These are phyloP conservation scores for Aegotheles bennettii DNA, from an alignment of 2,113 vertebrate species.

Conservation along the genomic window DNA sequence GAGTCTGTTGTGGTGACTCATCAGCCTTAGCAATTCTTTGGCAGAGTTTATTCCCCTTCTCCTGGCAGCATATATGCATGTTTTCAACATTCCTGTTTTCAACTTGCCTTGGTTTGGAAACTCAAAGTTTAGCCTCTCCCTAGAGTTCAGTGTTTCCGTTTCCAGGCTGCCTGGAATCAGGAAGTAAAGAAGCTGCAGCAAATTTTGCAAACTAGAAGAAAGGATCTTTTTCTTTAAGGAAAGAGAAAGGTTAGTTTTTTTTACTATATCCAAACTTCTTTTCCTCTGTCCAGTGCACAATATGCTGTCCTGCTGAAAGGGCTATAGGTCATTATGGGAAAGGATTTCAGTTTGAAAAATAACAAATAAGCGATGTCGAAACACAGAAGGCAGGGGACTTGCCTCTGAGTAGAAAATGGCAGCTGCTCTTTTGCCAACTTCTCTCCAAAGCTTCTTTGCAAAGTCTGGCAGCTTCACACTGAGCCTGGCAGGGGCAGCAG, in stretches of 20 bases:
- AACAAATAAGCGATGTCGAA: not conserved
- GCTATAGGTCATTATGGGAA: not conserved
- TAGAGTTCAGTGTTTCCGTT: conserved; percentile 50
- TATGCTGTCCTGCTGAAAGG: not conserved
- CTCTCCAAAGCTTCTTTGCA: not conserved
- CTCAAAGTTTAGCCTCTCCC: conserved; percentile 58
- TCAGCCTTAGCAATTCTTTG: conserved; percentile 37
- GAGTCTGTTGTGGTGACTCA: conserved; percentile 22
- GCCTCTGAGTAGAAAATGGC: conserved; percentile 19
- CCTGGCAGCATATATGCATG: not conserved
- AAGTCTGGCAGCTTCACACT: not conserved
- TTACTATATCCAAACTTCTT: not conserved
- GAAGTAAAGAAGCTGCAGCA: conserved; percentile 46
- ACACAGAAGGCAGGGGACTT: not conserved
- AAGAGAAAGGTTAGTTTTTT: conserved; percentile 38
- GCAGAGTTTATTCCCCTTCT: conserved; percentile 27
- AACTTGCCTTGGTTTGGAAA: conserved; percentile 33
- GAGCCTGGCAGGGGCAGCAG: conserved; percentile 1
- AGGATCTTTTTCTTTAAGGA: not conserved
- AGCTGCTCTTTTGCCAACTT: conserved; percentile 9
- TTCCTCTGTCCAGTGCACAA: not conserved
- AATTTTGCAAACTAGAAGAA: conserved; percentile 49
- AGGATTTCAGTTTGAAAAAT: not conserved
- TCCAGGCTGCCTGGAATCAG: conserved; percentile 63
- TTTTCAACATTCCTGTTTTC: conserved; percentile 59